Evolutionary conservation across 2,888 invertebrate species (phyloP).

Genomic region (Meandrusa payeni): DNA sequence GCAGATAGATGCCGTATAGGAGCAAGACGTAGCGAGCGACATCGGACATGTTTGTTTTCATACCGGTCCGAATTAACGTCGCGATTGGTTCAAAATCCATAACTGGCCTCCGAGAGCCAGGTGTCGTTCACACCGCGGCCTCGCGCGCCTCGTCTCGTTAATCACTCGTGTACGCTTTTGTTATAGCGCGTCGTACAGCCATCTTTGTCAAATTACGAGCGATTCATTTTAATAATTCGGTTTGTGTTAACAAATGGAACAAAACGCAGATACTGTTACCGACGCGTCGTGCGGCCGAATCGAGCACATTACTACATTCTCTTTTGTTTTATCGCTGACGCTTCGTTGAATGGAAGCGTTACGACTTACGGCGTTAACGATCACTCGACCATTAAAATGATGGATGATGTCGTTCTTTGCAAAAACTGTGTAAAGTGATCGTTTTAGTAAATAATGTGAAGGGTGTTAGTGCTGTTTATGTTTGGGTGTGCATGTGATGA

Average conservation of each 20-base stretch:
- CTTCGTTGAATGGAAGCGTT: constrained; percentile 75
- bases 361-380: constrained; percentile 69
- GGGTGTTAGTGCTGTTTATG: constrained; percentile 65
- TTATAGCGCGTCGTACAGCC: constrained; percentile 77
- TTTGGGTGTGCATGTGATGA: constrained; percentile 62
- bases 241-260: constrained; percentile 63
- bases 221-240: constrained; percentile 68
- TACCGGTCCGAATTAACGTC: constrained; percentile 79
- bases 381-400: constrained; percentile 76
- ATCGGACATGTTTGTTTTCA: constrained; percentile 72
- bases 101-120: constrained; percentile 80
- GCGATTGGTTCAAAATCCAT: constrained; percentile 81
- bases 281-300: constrained; percentile 56
- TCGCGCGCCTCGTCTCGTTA: constrained; percentile 79
- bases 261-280: constrained; percentile 52
- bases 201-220: constrained; percentile 78
- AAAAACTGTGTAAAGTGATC: constrained; percentile 72
- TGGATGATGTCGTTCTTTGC: constrained; percentile 73
- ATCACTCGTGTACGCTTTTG: constrained; percentile 79
- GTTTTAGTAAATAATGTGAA: constrained; percentile 71
- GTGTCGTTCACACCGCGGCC: constrained; percentile 82
- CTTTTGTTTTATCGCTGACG: constrained; percentile 76
- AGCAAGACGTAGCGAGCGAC: constrained; percentile 59
- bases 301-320: constrained; percentile 67
- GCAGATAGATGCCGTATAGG: constrained; percentile 49